These are phyloP conservation scores for Elachura formosa DNA, from an alignment of 2,113 vertebrate species.

Conservation along the genomic window DNA sequence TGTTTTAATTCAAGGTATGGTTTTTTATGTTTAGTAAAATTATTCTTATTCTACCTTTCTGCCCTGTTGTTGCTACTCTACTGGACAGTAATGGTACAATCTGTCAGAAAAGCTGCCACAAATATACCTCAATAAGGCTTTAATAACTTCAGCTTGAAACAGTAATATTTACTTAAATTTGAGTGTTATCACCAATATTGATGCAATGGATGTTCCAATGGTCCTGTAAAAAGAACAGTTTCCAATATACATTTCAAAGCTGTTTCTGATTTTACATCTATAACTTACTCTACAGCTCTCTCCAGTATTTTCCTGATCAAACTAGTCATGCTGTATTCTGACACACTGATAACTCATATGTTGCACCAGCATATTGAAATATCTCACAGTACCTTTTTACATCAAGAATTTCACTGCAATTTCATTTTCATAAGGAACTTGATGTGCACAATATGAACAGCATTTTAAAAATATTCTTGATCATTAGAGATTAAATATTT, in stretches of 20 bases:
- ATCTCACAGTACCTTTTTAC: not conserved
- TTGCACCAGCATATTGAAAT: not conserved
- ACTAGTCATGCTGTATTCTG: not conserved
- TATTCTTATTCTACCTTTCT: not conserved
- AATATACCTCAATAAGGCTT: not conserved
- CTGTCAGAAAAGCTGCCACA: not conserved
- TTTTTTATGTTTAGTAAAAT: not conserved
- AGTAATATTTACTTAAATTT: conserved; percentile 1
- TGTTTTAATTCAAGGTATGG: no score
- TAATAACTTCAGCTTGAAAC: not conserved
- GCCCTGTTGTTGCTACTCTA: not conserved
- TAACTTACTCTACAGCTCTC: not conserved
- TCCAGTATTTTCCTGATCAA: conserved; percentile 1
- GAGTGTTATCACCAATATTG: not conserved
- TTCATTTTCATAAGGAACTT: not conserved
- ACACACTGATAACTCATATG: not conserved
- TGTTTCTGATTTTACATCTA: not conserved
- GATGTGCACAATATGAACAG: not conserved
- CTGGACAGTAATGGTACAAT: not conserved
- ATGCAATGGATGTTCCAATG: not conserved
- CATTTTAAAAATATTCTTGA: not conserved
- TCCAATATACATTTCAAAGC: not conserved
- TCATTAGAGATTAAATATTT: not conserved
- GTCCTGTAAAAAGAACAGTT: not conserved
- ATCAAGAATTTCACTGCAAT: not conserved